Evolutionary conservation across 2,113 vertebrate species (phyloP).

Genomic region (Paradoxurus hermaphroditus): DNA sequence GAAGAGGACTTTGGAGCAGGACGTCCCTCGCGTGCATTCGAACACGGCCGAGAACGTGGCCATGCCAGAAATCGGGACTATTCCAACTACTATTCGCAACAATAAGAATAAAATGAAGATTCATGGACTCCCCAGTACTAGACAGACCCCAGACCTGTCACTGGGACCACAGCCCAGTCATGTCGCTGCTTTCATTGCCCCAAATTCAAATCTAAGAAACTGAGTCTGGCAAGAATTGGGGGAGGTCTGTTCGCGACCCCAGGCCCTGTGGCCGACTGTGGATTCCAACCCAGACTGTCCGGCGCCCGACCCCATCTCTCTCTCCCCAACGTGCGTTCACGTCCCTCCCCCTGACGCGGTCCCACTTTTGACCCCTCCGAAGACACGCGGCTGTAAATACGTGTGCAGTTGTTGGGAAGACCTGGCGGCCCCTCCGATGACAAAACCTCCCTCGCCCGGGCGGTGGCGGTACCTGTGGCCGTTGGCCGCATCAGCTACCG

Average conservation of each 20-base stretch:
- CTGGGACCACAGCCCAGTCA: no score
- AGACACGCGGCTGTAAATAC: background rate
- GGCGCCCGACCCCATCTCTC: background rate
- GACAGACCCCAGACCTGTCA: background rate
- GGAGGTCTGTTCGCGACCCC: background rate
- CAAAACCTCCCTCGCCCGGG: background rate
- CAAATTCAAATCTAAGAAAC: background rate
- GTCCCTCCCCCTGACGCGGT: background rate
- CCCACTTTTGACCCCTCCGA: background rate
- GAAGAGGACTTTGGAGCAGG: background rate
- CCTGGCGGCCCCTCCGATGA: background rate
- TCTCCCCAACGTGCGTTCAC: fast-evolving
- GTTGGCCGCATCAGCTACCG: background rate
- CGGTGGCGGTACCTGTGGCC: fast-evolving
- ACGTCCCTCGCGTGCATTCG: fast-evolving
- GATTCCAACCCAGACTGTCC: background rate
- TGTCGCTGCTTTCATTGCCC: background rate
- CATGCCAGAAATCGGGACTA: background rate
- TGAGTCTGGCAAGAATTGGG: background rate
- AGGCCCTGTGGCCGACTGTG: background rate
- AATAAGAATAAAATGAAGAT: background rate
- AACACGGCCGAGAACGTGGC: background rate
- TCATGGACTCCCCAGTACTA: background rate
- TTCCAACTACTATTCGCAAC: background rate
- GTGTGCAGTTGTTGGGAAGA: background rate